Evolutionary conservation across 2,113 vertebrate species (phyloP).

Genomic region (Percina caprodes): DNA sequence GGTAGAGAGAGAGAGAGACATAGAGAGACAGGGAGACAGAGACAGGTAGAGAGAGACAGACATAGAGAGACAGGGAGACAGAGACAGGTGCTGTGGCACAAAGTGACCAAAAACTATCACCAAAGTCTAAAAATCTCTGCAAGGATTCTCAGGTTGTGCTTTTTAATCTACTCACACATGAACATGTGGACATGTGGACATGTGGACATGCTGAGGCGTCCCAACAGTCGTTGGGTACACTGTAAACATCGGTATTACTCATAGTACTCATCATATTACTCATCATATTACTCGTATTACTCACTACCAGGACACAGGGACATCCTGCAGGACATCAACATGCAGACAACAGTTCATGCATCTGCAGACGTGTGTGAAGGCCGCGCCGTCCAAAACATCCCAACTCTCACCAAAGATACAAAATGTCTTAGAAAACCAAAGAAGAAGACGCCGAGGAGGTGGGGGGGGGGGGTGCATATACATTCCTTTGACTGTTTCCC

Average conservation of each 20-base stretch:
- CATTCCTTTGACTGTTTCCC: too few species aligned
- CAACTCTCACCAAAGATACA: conserved; percentile 95
- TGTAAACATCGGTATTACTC: conserved; percentile 61
- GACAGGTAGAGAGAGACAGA: too few species aligned
- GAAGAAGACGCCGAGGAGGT: conserved; percentile 48
- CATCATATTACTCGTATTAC: conserved; percentile 44
- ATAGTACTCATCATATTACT: conserved; percentile 31
- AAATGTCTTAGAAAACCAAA: conserved; percentile 95
- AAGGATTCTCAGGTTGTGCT: conserved; percentile 64
- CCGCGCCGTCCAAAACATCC: conserved; percentile 87
- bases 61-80: not conserved
- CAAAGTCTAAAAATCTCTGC: conserved; percentile 38
- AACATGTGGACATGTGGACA: conserved; percentile 67
- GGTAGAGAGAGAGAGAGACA: too few species aligned
- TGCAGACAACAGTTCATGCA: conserved; percentile 96
- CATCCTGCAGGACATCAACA: conserved; percentile 87
- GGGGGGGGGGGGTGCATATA: too few species aligned
- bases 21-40: too few species aligned
- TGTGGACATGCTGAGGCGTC: conserved; percentile 68
- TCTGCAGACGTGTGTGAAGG: conserved; percentile 84
- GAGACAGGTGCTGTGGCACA: conserved; percentile 33
- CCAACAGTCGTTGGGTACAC: not conserved
- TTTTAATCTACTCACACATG: conserved; percentile 68
- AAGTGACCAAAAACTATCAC: conserved; percentile 46
- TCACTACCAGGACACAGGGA: conserved; percentile 81